These are phyloP conservation scores for Tor tambroides DNA, from an alignment of 2,113 vertebrate species.

Conservation along the genomic window DNA sequence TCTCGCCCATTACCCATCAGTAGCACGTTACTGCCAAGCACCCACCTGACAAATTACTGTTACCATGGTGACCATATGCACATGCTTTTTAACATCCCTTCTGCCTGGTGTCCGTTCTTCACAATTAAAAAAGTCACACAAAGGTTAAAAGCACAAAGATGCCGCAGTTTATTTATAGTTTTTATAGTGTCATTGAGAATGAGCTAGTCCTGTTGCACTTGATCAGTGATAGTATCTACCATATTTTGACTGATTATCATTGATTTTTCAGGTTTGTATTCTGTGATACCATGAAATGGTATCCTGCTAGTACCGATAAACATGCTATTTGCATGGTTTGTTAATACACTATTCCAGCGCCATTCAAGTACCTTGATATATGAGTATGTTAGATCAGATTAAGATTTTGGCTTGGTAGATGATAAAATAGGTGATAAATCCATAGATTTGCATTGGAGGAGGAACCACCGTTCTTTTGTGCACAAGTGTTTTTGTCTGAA, in stretches of 20 bases:
- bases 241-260: background rate
- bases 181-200: background rate
- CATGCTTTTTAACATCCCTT: slow-evolving; percentile 16
- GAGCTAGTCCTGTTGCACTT: background rate
- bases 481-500: background rate
- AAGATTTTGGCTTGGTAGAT: background rate
- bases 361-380: background rate
- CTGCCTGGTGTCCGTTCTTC: background rate
- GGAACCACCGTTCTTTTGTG: background rate
- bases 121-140: background rate
- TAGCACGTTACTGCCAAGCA: slow-evolving; percentile 16
- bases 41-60: slow-evolving; percentile 30
- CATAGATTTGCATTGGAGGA: too few relatives aligned
- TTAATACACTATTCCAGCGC: background rate
- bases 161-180: background rate
- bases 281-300: background rate
- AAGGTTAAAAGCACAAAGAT: background rate
- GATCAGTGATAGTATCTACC: too few relatives aligned
- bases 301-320: background rate
- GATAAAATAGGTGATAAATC: too few relatives aligned
- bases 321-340: background rate
- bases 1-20: slow-evolving; percentile 31
- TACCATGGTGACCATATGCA: slow-evolving; percentile 36
- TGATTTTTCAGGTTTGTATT: background rate
- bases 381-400: background rate